phyloP scores from a whole-genome alignment of 64 coral and sea anemone genomes.

The Porites lutea region DNA sequence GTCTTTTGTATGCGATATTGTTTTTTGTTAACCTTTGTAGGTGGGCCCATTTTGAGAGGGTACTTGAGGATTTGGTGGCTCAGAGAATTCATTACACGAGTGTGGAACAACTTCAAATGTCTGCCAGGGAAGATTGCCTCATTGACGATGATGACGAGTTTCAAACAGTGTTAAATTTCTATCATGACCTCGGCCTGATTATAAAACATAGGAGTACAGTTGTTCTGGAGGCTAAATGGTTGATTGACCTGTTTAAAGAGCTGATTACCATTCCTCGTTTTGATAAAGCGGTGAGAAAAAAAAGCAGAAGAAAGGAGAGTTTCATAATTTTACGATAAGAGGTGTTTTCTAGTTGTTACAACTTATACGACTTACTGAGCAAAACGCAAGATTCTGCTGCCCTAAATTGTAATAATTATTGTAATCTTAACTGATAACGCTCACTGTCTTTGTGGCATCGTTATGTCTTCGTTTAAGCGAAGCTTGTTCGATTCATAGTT shows the following conservation, averaged over 20 bases:
- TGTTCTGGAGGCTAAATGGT: constrained; percentile 52
- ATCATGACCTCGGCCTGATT: constrained; percentile 59
- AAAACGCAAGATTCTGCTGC: too few species aligned
- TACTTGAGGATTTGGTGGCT: constrained; percentile 23
- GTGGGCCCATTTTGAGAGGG: constrained; percentile 49
- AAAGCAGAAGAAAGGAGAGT: background rate
- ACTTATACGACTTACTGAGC: too few species aligned
- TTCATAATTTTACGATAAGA: background rate
- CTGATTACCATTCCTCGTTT: constrained; percentile 58
- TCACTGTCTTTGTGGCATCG: too few species aligned
- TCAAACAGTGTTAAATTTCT: constrained; percentile 50
- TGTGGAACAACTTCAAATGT: constrained; percentile 34
- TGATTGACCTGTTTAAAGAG: constrained; percentile 54
- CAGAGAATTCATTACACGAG: constrained; percentile 6
- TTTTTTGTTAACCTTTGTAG: background rate
- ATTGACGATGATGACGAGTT: constrained; percentile 50
- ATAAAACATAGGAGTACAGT: constrained; percentile 46
- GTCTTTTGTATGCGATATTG: too few species aligned
- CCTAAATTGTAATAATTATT: too few species aligned
- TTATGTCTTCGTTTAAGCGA: too few species aligned
- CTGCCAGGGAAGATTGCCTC: constrained; percentile 41
- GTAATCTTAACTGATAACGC: too few species aligned
- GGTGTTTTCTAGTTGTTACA: background rate
- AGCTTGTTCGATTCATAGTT: too few species aligned
- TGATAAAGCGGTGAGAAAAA: constrained; percentile 30